phyloP scores from a whole-genome alignment of 2,797 vertebrate species.

The Todus mexicanus region DNA sequence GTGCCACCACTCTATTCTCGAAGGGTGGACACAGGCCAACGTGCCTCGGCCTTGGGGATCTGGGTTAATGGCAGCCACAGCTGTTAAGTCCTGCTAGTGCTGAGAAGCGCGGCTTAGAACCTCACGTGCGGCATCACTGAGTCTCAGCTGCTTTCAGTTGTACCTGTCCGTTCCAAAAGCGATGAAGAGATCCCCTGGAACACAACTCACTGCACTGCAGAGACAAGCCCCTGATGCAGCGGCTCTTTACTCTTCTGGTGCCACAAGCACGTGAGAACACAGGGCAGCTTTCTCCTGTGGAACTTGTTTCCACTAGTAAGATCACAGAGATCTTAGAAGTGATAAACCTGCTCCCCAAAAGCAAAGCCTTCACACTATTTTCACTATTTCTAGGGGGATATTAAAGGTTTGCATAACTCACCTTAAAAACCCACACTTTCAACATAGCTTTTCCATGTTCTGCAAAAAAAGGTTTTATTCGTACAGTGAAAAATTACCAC shows the following conservation, averaged over 20 bases:
- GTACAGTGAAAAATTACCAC: background rate
- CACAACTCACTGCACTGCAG: fast-evolving
- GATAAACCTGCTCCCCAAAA: background rate
- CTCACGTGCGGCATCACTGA: background rate
- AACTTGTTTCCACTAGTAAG: background rate
- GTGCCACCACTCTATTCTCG: background rate
- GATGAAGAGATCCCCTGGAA: background rate
- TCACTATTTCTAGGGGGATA: background rate
- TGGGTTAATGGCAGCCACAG: background rate
- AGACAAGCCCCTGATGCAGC: background rate
- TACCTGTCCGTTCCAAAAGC: background rate
- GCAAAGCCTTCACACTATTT: background rate
- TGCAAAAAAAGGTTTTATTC: background rate
- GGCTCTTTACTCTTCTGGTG: background rate
- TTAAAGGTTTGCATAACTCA: background rate
- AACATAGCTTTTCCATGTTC: background rate
- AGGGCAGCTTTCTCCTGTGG: background rate
- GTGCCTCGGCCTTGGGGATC: background rate
- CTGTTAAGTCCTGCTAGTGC: background rate
- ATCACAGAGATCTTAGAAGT: background rate
- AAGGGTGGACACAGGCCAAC: background rate
- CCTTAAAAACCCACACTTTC: background rate
- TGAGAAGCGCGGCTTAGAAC: background rate
- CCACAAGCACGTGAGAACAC: fast-evolving
- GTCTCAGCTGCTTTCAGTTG: background rate